phyloP scores from a whole-genome alignment of 2,113 vertebrate species.

The Zonotrichia leucophrys region DNA sequence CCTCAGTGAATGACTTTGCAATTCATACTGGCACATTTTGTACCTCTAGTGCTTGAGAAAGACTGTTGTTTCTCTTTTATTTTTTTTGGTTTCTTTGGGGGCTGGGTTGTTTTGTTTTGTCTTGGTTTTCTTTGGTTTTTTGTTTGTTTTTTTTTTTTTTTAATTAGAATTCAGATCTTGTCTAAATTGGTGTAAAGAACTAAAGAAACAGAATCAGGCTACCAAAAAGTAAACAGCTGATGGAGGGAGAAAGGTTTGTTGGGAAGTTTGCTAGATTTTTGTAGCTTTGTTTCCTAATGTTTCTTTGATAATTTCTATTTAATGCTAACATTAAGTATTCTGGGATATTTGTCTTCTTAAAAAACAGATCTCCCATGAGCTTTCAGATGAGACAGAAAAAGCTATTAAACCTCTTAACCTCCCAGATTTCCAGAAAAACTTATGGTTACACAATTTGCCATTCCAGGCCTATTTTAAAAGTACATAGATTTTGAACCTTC shows the following conservation, averaged over 20 bases:
- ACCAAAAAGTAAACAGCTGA: neutral
- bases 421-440: neutral
- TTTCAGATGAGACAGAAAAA: neutral
- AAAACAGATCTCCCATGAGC: neutral
- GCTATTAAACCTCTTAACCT: neutral
- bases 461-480: neutral
- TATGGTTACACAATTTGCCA: neutral
- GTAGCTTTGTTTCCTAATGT: neutral
- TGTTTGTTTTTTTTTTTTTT: neutral
- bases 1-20: neutral
- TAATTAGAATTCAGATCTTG: neutral
- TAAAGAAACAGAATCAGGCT: neutral
- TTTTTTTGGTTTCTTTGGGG: neutral
- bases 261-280: neutral
- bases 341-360: neutral
- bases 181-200: neutral
- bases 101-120: neutral
- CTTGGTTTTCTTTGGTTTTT: no score
- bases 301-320: neutral
- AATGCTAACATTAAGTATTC: neutral
- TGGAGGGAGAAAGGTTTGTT: neutral
- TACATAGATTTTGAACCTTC: neutral
- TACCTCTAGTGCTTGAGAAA: neutral
- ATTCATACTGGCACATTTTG: neutral
- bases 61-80: neutral